These are phyloP conservation scores for Propithecus perrieri DNA, from an alignment of 2,797 vertebrate species.

Conservation along the genomic window DNA sequence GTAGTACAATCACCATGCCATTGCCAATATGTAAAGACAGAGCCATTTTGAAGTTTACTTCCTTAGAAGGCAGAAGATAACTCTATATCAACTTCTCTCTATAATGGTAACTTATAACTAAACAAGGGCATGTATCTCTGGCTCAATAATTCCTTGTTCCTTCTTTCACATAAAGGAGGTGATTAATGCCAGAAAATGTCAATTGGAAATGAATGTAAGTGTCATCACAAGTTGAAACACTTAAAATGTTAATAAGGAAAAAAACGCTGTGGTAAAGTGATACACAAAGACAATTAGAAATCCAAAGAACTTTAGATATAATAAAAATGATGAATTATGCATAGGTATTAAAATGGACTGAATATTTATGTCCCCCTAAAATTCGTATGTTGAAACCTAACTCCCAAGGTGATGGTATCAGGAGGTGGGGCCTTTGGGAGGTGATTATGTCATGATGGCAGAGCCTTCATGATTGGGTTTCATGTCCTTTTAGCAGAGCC, in stretches of 20 bases:
- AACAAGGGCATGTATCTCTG: neutral
- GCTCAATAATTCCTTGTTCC: neutral
- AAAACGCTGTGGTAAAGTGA: neutral
- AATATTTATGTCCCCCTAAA: neutral
- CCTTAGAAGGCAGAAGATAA: neutral
- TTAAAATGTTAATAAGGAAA: neutral
- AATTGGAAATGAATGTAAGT: neutral
- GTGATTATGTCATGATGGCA: neutral
- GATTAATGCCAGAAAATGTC: neutral
- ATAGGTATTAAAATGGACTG: neutral
- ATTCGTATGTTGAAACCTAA: neutral
- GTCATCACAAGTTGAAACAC: neutral
- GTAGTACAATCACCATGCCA: neutral
- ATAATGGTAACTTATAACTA: neutral
- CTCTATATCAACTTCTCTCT: neutral
- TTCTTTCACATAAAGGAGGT: neutral
- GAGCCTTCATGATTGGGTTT: neutral
- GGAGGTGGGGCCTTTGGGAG: neutral
- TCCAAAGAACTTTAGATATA: neutral
- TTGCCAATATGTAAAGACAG: neutral
- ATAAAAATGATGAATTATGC: conserved; percentile 11
- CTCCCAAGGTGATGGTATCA: neutral
- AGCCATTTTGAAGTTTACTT: neutral
- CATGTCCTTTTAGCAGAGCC: neutral
- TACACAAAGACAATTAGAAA: neutral